Percentiles rank a stretch among this genome's conserved stretches.
These are phyloP conservation scores for Drosophila mulleri DNA, from an alignment of 2,888 invertebrate species.

Conservation along the genomic window DNA sequence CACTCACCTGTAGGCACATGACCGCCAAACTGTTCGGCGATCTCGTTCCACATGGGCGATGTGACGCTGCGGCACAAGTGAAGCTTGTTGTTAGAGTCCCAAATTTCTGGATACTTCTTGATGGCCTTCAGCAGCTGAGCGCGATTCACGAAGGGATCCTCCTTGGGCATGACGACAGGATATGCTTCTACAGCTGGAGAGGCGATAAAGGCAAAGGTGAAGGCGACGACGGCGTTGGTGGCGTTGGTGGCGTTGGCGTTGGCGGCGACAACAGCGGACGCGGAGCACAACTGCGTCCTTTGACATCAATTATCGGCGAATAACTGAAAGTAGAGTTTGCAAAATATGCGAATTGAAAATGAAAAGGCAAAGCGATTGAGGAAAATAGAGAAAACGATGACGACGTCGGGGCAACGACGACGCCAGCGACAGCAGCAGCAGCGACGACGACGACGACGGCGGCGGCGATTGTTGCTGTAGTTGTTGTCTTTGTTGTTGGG, in stretches of 20 bases:
- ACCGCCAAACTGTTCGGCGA: conserved; percentile 83
- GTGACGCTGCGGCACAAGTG: conserved; percentile 84
- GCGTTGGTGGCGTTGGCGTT: not conserved
- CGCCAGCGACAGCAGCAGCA: conserved; percentile 58
- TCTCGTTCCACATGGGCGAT: conserved; percentile 83
- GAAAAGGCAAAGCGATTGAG: conserved; percentile 84
- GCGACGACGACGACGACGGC: conserved; percentile 9
- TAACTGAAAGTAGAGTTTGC: conserved; percentile 84
- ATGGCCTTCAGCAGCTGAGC: conserved; percentile 82
- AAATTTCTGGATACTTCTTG: conserved; percentile 83
- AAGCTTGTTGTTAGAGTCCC: conserved; percentile 83
- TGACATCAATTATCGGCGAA: conserved; percentile 85
- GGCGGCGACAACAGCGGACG: conserved; percentile 51
- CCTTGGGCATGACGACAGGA: conserved; percentile 73
- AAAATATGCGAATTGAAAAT: conserved; percentile 84
- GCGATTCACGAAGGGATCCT: conserved; percentile 83
- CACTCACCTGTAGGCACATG: conserved; percentile 83
- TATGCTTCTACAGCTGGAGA: conserved; percentile 9
- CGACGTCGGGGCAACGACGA: conserved; percentile 68
- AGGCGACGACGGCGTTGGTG: conserved; percentile 9
- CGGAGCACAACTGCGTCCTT: conserved; percentile 83
- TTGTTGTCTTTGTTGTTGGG: conserved; percentile 50
- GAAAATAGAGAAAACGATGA: conserved; percentile 84
- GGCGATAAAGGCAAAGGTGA: conserved; percentile 3
- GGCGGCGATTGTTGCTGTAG: conserved; percentile 59